Base-by-base conservation (phyloP, 2,113 vertebrate species). In the Xenopus borealis region DNA sequence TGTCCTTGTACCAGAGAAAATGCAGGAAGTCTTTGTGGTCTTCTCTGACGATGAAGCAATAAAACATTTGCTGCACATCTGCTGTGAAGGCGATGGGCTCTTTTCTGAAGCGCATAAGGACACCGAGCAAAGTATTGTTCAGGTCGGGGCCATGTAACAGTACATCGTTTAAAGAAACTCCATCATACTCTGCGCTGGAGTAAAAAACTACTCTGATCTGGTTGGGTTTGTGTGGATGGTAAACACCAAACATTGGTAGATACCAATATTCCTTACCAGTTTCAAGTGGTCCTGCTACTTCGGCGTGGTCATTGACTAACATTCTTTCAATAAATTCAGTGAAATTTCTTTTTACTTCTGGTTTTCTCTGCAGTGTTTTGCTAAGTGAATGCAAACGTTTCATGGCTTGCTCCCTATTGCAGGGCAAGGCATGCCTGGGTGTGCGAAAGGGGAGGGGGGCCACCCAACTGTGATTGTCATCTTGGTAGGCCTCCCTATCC, bases 1-100 rank as follows among this genome's bases (percentile, higher is more conserved):
- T 58, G 55, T 58, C 55, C 16, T 58, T 58, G 55, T 72, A 67
- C 81, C 74, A 82, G 1, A 78, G 47, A 27, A 80, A 83, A 8
- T 57, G 11, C 0, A 80, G 8, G 10, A 57, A 65, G 18, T 79
- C 77, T 11, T 52, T 18, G n/a, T 78, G 11, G 14, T 76, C 72
- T 62, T 72, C 23, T 11, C 44, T n/a, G 3, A 20, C 69, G 45
- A 47, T 44, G 18, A 67, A 67, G n/a, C 66, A 67, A 16, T 20
- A 52, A 17, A 67, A 67, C 40, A 46, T 66, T 66, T 66, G 64
- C 18, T 66, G 64, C n/a, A 46, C 44, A 47, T 66, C 64, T 46
- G 61, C 61, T 62, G 64, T 47, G 44, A 47, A 33, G 44, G 64
- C 40, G 47, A 66, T 10, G 10, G 4, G 17, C 45, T 66, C 17